Evolutionary conservation across 2,797 vertebrate species (phyloP), one percentile per base, ranked within the genome.

Genomic region (Apogon hyalosoma): DNA sequence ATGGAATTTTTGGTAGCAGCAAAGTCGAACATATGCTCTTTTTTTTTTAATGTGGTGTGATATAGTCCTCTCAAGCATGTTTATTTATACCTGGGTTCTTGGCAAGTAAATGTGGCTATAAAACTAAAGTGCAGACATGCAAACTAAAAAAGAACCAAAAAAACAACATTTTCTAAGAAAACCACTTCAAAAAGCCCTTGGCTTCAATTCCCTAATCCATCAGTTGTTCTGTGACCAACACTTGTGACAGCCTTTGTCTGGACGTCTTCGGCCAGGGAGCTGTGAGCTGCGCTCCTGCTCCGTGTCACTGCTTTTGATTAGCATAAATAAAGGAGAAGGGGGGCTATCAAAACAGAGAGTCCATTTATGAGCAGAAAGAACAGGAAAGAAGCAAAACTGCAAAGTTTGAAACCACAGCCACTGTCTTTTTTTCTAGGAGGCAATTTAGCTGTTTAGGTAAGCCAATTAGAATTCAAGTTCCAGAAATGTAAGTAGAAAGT

Each of bases 211-310:
- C 66, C 75, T 88, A 85, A 90, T 90, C 91, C 87, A 90, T 92
- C 92, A 93, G 86, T 83, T 71, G 83, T 85, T 83, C 88, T 88
- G 90, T 85, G 88, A 90, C 92, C 86, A 88, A 92, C 83, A 88
- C 90, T 86, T 82, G 79, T 92, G 90, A 90, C 91, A 90, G 87
- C 85, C 85, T 92, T 93, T 92, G 90, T 92, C 63, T 80, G 52
- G 54, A 74, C 36, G 68, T 88, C 86, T 87, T 72, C 73, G 73
- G 84, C 81, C 76, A 47, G 75, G 73, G 55, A 60, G 73, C 77
- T 69, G 82, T 87, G 88, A 90, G 66, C 80, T 40, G 69, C 31
- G 62, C 85, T 88, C 80, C 80, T 69, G 81, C 88, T 90, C 82
- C 58, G 68, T 86, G 82, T 90, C 87, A 84, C 84, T 63, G 86